Conservation (phyloP, 2,888 invertebrate genomes). For the Pammene aurita region DNA sequence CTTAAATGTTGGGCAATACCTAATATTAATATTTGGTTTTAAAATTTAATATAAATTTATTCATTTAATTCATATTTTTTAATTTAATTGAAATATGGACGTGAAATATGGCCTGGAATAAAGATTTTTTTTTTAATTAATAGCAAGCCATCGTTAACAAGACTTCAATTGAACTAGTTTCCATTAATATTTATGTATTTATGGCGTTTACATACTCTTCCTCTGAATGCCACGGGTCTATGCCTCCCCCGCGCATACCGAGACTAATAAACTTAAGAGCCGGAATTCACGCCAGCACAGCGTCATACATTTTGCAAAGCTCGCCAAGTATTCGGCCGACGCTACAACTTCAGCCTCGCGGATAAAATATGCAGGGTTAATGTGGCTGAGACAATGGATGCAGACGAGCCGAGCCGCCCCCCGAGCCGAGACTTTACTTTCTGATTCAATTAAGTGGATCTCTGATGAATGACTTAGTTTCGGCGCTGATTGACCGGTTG, state of each 20-base stretch:
- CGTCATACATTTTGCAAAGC: slow-evolving; percentile 6
- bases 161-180: too few species aligned
- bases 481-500: slow-evolving; percentile 25
- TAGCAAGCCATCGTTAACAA: too few species aligned
- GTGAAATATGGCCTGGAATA: too few species aligned
- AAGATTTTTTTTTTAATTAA: too few species aligned
- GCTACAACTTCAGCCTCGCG: background rate
- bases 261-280: slow-evolving; percentile 23
- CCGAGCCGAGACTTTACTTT: slow-evolving; percentile 1
- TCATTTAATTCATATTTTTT: too few species aligned
- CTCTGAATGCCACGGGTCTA: background rate
- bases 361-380: slow-evolving; percentile 12
- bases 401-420: background rate
- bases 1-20: too few species aligned
- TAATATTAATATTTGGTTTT: too few species aligned
- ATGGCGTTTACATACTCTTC: too few species aligned
- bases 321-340: slow-evolving; percentile 11
- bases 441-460: slow-evolving; percentile 17
- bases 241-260: slow-evolving; percentile 13
- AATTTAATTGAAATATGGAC: too few species aligned
- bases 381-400: slow-evolving; percentile 12
- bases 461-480: slow-evolving; percentile 8
- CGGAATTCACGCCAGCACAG: slow-evolving; percentile 5
- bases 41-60: too few species aligned
- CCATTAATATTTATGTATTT: too few species aligned